Conservation (phyloP, 2,797 vertebrate genomes). For the Sebastes goodei region DNA sequence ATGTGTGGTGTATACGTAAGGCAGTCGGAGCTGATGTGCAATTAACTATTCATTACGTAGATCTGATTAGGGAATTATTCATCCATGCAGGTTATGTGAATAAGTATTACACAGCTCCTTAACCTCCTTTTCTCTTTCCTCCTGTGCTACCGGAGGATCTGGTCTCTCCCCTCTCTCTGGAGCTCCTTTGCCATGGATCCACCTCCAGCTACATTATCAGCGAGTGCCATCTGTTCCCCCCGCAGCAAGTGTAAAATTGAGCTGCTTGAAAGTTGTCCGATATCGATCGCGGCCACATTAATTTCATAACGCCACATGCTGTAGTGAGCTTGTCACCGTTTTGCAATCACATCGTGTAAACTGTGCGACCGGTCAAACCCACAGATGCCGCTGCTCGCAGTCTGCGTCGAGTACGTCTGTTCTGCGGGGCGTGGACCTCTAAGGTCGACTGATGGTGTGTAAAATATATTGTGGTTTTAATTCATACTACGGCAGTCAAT, state of each 20-base stretch:
- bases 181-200: conserved; percentile 56
- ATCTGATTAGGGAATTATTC: conserved; percentile 72
- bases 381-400: conserved; percentile 13
- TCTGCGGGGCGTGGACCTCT: conserved; percentile 1
- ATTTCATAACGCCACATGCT: conserved; percentile 69
- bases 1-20: conserved; percentile 57
- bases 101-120: conserved; percentile 43
- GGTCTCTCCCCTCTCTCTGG: conserved; percentile 43
- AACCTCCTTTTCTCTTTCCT: conserved; percentile 52
- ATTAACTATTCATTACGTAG: conserved; percentile 76
- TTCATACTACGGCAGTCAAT: no score
- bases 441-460: not conserved
- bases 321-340: conserved; percentile 41
- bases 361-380: conserved; percentile 31
- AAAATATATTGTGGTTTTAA: not conserved
- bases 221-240: conserved; percentile 76
- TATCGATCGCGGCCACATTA: conserved; percentile 75
- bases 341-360: conserved; percentile 62
- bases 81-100: conserved; percentile 58
- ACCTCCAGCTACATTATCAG: conserved; percentile 74
- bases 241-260: conserved; percentile 79
- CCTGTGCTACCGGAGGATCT: conserved; percentile 35
- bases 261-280: conserved; percentile 73
- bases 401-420: conserved; percentile 25
- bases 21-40: conserved; percentile 58